A percentile compares a stretch with the other conserved stretches of the same genome.
Evolutionary conservation across 2,797 vertebrate species (phyloP).

Genomic region (Micrastur ruficollis): DNA sequence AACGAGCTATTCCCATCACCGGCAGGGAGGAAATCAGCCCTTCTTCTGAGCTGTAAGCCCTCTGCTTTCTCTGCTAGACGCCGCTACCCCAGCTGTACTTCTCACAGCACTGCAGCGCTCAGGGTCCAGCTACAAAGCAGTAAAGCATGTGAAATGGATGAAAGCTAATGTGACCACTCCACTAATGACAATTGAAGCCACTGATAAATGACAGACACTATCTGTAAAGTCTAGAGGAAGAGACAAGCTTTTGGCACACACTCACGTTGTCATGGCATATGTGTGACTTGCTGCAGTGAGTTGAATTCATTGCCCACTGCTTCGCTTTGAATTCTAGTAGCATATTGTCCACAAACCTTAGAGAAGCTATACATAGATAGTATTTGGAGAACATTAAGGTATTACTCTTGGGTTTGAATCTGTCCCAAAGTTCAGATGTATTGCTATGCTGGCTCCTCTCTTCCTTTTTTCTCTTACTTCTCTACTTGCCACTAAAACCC

Average conservation of each 20-base stretch:
- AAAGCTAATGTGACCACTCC: background rate
- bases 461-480: background rate
- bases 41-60: background rate
- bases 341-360: background rate
- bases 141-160: background rate
- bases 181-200: background rate
- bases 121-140: background rate
- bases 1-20: background rate
- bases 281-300: background rate
- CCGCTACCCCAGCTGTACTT: background rate
- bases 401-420: background rate
- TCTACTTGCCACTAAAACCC: background rate
- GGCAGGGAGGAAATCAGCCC: background rate
- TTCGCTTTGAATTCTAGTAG: background rate
- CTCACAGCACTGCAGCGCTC: accelerated
- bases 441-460: background rate
- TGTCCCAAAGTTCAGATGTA: background rate
- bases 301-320: background rate
- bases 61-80: background rate
- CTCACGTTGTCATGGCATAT: background rate
- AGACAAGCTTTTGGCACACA: background rate
- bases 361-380: background rate
- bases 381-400: background rate
- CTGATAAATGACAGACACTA: background rate
- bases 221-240: background rate